phyloP scores from a whole-genome alignment of 2,888 invertebrate species.

The Apamea monoglypha region DNA sequence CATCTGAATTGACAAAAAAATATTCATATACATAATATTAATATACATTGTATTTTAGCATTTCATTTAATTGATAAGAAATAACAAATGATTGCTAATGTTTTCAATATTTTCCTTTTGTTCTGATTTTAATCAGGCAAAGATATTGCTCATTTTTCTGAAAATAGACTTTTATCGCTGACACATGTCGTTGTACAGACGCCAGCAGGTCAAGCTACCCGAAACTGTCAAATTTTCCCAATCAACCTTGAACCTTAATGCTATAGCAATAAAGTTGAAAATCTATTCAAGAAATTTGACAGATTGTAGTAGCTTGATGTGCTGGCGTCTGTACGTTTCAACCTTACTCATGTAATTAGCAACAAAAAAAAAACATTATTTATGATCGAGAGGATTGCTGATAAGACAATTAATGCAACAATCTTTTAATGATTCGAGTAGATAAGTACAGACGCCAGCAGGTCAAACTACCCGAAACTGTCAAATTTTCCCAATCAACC shows the following conservation, averaged over 20 bases:
- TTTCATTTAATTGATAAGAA: not conserved
- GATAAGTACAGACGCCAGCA: no score
- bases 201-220: no score
- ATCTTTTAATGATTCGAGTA: not conserved
- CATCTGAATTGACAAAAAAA: not conserved
- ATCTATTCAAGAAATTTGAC: no score
- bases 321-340: not conserved
- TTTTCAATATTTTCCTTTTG: not conserved
- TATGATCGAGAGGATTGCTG: not conserved
- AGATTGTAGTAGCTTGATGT: no score
- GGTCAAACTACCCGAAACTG: no score
- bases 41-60: not conserved
- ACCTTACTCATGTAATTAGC: not conserved
- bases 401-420: not conserved
- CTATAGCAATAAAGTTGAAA: no score
- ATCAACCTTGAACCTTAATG: no score
- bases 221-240: no score
- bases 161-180: not conserved
- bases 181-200: no score
- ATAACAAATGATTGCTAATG: not conserved
- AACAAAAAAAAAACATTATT: not conserved
- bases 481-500: no score
- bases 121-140: not conserved
- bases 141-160: not conserved
- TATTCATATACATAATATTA: no score